Evolutionary conservation across 2,113 vertebrate genomes (phyloP), one percentile per base, ranked within the genome.

Genomic region (Ellobius talpinus): DNA sequence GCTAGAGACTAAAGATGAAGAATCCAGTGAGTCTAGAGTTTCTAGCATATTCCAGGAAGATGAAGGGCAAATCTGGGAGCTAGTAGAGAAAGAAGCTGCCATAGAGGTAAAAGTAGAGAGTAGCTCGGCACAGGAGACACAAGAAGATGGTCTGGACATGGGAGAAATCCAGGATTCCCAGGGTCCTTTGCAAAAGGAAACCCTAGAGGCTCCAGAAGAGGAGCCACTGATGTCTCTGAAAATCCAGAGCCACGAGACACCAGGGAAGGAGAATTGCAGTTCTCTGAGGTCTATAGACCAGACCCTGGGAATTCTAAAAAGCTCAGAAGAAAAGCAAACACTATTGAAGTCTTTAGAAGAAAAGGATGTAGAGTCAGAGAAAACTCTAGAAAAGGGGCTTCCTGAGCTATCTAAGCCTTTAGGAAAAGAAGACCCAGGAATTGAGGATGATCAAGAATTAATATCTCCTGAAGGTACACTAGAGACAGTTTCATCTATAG

Each of bases 1-100:
- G 82, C 72, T 89, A 92, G 97, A 97, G 73, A 73, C n/a, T 89
- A 97, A 92, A 89, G 85, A 36, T 24, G 70, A 65, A 93, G 91
- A 96, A 63, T 50, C 70, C 10, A 72, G 24, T 89, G 93, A 24
- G 42, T 86, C 94, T 89, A 76, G 45, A 70, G 73, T 36, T 7
- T 76, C 72, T 81, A 84, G 73, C 74, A 63, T 58, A 92, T 79
- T 85, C 66, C 96, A 87, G 81, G 93, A 96, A 93, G 55, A 26
- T 68, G 74, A 96, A 97, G 94, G 91, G 58, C 93, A 89, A 68
- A 45, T 78, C 11, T 39, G 52, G 95, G 94, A 84, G 23, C 33
- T 93, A 33, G 72, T 68, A 82, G 92, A 97, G 86, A 92, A 96
- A 82, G 96, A 95, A 87, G 26, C 77, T 78, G 88, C 26, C 9